These are phyloP conservation scores for Bathynomus jamesi DNA, from an alignment of 1,140 invertebrate genomes.

Conservation along the genomic window DNA sequence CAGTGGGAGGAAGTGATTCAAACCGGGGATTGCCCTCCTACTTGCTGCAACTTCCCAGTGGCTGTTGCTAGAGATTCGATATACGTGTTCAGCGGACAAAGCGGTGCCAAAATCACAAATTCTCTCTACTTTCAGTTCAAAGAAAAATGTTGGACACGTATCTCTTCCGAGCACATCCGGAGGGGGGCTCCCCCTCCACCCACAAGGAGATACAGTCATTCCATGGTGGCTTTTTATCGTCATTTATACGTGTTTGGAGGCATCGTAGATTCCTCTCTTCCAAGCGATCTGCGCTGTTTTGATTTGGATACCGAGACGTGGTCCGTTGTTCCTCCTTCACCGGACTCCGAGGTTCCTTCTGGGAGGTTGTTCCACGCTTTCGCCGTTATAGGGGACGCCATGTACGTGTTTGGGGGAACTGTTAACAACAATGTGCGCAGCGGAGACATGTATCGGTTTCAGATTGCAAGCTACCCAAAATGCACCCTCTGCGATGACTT, in stretches of 20 bases:
- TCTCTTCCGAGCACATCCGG: slow-evolving; percentile 85
- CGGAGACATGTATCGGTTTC: slow-evolving; percentile 80
- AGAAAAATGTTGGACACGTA: slow-evolving; percentile 76
- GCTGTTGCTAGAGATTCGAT: slow-evolving; percentile 85
- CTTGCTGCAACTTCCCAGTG: slow-evolving; percentile 93
- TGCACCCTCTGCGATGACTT: slow-evolving; percentile 91
- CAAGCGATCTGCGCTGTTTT: no score
- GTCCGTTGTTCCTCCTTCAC: slow-evolving; percentile 60
- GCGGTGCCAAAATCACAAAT: slow-evolving; percentile 92
- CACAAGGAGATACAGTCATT: slow-evolving; percentile 84
- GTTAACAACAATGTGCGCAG: slow-evolving; percentile 89
- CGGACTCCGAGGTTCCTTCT: slow-evolving; percentile 71
- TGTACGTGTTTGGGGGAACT: slow-evolving; percentile 93
- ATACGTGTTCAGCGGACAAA: slow-evolving; percentile 95
- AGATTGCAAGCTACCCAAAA: slow-evolving; percentile 89
- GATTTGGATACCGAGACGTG: slow-evolving; percentile 86
- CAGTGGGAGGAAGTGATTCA: slow-evolving; percentile 85
- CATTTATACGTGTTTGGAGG: slow-evolving; percentile 92
- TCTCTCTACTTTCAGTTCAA: slow-evolving; percentile 87
- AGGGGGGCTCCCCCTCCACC: slow-evolving; percentile 79
- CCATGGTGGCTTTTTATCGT: slow-evolving; percentile 84
- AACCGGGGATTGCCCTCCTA: slow-evolving; percentile 83
- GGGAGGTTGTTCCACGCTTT: slow-evolving; percentile 87
- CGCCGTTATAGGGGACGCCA: slow-evolving; percentile 83
- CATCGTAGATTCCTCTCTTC: slow-evolving; percentile 83